Evolutionary conservation across 2,797 vertebrate species (phyloP).

Genomic region (Myotis daubentonii): DNA sequence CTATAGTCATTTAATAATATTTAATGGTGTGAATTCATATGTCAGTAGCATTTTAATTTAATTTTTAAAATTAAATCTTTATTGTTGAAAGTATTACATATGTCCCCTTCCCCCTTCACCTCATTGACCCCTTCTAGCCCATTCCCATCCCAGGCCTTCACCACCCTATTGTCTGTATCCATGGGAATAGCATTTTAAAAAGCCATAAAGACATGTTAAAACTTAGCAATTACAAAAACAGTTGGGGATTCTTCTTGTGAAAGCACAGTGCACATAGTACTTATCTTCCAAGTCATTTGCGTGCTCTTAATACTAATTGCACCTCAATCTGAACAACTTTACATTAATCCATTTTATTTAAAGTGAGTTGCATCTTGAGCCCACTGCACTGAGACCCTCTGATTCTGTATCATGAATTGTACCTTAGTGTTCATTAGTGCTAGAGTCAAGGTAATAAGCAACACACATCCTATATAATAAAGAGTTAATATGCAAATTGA

Average conservation of each 20-base stretch:
- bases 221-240: background rate
- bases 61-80: no score
- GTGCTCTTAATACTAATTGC: background rate
- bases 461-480: no score
- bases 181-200: background rate
- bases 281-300: background rate
- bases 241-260: background rate
- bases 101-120: no score
- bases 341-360: conserved; percentile 19
- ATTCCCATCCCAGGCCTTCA: no score
- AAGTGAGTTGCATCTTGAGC: conserved; percentile 9
- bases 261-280: background rate
- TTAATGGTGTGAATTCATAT: background rate
- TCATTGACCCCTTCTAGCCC: no score
- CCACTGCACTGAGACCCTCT: background rate
- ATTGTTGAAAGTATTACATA: no score
- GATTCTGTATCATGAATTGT: background rate
- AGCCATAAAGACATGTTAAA: background rate
- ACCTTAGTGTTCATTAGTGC: background rate
- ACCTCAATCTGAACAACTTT: background rate
- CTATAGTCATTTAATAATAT: background rate
- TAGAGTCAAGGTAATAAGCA: background rate
- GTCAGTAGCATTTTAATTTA: background rate
- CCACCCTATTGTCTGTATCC: no score
- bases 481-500: no score